These are phyloP conservation scores for Cepaea nemoralis DNA, from an alignment of 1,140 invertebrate species.

Conservation along the genomic window DNA sequence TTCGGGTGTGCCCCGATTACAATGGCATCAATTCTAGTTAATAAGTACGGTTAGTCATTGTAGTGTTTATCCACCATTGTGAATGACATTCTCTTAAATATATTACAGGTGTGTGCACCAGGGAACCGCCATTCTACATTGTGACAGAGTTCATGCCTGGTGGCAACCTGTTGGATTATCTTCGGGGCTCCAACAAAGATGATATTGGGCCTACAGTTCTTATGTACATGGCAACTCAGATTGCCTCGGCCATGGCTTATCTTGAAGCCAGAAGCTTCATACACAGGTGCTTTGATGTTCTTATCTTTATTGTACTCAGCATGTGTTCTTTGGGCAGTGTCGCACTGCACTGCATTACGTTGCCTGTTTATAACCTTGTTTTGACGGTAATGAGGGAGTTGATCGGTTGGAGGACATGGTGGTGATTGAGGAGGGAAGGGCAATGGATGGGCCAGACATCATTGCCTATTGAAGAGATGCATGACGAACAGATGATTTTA, in stretches of 20 bases:
- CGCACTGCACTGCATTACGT: too few relatives aligned
- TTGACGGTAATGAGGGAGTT: too few relatives aligned
- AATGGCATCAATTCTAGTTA: too few relatives aligned
- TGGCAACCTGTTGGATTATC: slow-evolving; percentile 95
- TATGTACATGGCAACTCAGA: slow-evolving; percentile 99
- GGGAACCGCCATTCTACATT: slow-evolving; percentile 98
- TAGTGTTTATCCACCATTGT: too few relatives aligned
- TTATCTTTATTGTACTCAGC: background rate
- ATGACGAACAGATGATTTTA: too few relatives aligned
- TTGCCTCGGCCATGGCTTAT: slow-evolving; percentile 98
- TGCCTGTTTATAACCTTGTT: too few relatives aligned
- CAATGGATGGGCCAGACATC: too few relatives aligned
- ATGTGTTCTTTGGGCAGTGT: too few relatives aligned
- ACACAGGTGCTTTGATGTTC: slow-evolving; percentile 80
- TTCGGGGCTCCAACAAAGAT: slow-evolving; percentile 89
- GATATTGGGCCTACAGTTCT: slow-evolving; percentile 94
- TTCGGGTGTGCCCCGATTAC: background rate
- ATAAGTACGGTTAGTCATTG: too few relatives aligned
- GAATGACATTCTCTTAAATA: background rate
- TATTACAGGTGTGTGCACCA: slow-evolving; percentile 88
- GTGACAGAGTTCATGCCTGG: slow-evolving; percentile 99
- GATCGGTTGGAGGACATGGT: too few relatives aligned
- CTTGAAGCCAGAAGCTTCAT: slow-evolving; percentile 96
- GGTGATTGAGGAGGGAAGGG: too few relatives aligned
- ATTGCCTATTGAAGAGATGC: too few relatives aligned